Evolutionary conservation across 2,888 invertebrate genomes (phyloP), one percentile per base, ranked within the genome.

Genomic region (Pasiphila rectangulata): DNA sequence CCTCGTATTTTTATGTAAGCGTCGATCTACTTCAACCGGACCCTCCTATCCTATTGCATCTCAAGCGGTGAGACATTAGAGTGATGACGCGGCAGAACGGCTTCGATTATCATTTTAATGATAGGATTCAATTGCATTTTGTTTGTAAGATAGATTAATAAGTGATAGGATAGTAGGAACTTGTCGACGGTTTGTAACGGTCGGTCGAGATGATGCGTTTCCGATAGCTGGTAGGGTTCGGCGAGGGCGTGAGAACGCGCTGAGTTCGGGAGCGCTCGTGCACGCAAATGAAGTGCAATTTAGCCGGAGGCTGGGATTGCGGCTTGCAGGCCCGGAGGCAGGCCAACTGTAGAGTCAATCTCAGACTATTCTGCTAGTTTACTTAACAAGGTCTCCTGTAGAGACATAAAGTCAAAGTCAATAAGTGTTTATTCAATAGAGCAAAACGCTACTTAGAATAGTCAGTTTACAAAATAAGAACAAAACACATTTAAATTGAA

Each of bases 281-380:
- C 75, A 79, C 71, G 78, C 76, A 81, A 82, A 83, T 83, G 78
- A 82, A 83, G 80, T 74, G 79, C 79, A 82, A 81, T 83, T 80
- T 81, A 69, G 69, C 72, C 67, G 51, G 66, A 69, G 69, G 67
- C 64, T 59, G 61, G 67, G 69, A 75, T 76, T 78, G 73, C 61
- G 72, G 73, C 61, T 34, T 23, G 7, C 50, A 45, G 45, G 29
- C 9, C 15, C 24, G 50, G 7, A 37, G 12, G 12, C 21, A 50
- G 45, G 41, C n/a, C n/a, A n/a, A n/a, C n/a, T n/a, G n/a, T n/a
- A n/a, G n/a, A n/a, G n/a, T n/a, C n/a, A n/a, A n/a, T n/a, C n/a
- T n/a, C n/a, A n/a, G n/a, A n/a, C n/a, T n/a, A n/a, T n/a, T n/a
- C n/a, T n/a, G n/a, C n/a, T n/a, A n/a, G n/a, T n/a, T n/a, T n/a